These are phyloP conservation scores for Meiosimyza decipiens DNA, from an alignment of 2,888 invertebrate species.

Conservation along the genomic window DNA sequence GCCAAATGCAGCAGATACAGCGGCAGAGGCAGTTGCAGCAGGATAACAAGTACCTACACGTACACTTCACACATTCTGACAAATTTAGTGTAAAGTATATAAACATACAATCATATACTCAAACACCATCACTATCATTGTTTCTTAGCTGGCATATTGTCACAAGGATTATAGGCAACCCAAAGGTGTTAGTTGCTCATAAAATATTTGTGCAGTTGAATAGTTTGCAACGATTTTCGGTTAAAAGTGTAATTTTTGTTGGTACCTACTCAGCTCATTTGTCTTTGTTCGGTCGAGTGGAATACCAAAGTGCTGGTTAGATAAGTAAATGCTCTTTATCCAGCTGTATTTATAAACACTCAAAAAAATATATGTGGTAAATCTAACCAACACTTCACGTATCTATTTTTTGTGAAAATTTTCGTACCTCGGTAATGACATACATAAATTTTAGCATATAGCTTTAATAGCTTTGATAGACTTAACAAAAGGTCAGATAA, in stretches of 20 bases:
- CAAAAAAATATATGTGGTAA: no score
- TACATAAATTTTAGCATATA: no score
- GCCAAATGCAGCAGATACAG: constrained; percentile 22
- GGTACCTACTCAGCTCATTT: constrained; percentile 1
- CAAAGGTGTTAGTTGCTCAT: constrained; percentile 28
- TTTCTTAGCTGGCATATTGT: constrained; percentile 30
- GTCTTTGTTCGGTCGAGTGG: constrained; percentile 23
- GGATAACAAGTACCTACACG: neutral
- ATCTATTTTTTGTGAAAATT: no score
- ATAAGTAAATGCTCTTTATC: constrained; percentile 17
- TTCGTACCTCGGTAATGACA: no score
- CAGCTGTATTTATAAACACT: no score
- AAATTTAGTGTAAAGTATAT: neutral
- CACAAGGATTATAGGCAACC: constrained; percentile 29
- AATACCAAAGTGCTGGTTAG: constrained; percentile 23
- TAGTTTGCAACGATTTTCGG: constrained; percentile 2
- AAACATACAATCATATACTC: neutral
- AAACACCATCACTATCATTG: neutral
- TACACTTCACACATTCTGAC: constrained; percentile 8
- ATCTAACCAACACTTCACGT: no score
- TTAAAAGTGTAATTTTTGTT: neutral
- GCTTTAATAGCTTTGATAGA: no score
- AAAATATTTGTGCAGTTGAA: constrained; percentile 18
- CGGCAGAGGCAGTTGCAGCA: constrained; percentile 1
- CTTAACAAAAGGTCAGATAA: no score